Base-by-base conservation (phyloP, 2,797 vertebrate genomes). In the Pantherophis vulpinus region DNA sequence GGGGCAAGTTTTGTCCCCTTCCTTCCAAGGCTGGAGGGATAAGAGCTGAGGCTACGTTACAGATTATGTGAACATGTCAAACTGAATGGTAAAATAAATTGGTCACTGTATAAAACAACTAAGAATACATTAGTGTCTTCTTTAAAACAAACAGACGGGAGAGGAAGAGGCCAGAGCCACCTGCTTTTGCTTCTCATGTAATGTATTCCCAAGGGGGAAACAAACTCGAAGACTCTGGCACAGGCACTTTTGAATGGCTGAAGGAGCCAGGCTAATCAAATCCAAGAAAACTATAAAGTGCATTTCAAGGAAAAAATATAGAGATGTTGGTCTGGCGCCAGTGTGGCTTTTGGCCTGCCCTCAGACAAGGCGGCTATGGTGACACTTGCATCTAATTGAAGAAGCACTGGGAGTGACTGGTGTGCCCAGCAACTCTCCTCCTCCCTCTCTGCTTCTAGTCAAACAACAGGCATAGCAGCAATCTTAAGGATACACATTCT, bases 281-380 rank as follows among this genome's bases (percentile, higher is more conserved):
- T 66, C 70, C 93, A 91, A 87, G 66, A 54, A 56, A 91, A 91
- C 83, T 47, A 60, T 93, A 93, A 93, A 93, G 93, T 93, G 93
- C 93, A 89, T 93, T 93, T 89, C 47, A 56, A 86, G 87, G 86
- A 56, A 47, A 93, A 54, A 74, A 32, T 20, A 56, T n/a, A n/a
- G 54, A 47, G 42, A 63, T 16, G 83, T 83, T 27, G 55, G 89
- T 42, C 55, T 55, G 93, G 20, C 23, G 18, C 23, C 56, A 20
- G 86, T 29, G 4, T 32, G 92, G 89, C 42, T 27, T n/a, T 13
- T 18, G 42, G 61, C 59, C 56, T 66, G 89, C 29, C 89, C n/a
- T 86, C 51, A 27, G 25, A 16, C 27, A 74, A 20, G 88, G 5
- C 0, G 13, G 54, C 89, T 91, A 23, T 11, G 86, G 86, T 55